Evolutionary conservation across 2,113 vertebrate species (phyloP).

Genomic region (Alethe diademata): DNA sequence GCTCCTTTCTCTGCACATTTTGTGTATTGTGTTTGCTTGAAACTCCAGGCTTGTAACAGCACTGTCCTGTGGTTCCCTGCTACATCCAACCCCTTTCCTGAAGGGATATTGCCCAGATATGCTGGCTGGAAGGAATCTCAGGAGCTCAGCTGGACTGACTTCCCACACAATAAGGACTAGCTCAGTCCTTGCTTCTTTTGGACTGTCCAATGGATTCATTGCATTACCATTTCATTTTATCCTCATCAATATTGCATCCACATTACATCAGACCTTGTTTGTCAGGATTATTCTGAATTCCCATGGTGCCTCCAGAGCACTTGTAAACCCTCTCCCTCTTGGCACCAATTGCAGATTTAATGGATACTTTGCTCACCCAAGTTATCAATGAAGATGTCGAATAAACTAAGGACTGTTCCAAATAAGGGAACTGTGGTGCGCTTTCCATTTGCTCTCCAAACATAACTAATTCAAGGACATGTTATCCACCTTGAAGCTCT

Average conservation of each 20-base stretch:
- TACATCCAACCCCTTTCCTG: not conserved
- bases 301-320: not conserved
- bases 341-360: not conserved
- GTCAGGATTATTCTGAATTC: conserved; percentile 8
- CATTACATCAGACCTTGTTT: not conserved
- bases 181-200: not conserved
- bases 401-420: not conserved
- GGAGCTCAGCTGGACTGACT: not conserved
- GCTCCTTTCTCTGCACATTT: not conserved
- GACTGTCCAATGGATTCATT: not conserved
- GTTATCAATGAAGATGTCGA: not conserved
- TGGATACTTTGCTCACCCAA: not conserved
- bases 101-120: not conserved
- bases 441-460: not conserved
- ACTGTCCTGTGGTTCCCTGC: not conserved
- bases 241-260: not conserved
- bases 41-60: not conserved
- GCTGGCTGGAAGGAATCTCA: not conserved
- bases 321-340: conserved; percentile 22
- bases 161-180: not conserved
- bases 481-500: not conserved
- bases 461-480: not conserved
- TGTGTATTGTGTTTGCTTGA: not conserved
- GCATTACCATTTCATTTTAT: not conserved
- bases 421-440: accelerated